Evolutionary conservation across 1,140 invertebrate species (phyloP).

Genomic region (Gerris buenoi): DNA sequence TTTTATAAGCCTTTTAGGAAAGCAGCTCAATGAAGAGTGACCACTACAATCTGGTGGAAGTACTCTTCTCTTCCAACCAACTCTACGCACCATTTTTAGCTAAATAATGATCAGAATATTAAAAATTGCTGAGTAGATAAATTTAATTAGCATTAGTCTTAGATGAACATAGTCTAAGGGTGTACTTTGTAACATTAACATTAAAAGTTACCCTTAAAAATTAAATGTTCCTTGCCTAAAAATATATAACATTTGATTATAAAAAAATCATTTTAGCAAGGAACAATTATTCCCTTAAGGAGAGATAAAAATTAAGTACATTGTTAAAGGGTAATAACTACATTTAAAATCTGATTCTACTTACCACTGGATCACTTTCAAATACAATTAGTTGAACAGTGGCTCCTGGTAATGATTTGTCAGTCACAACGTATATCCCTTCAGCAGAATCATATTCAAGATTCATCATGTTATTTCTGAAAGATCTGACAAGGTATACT

Average conservation of each 20-base stretch:
- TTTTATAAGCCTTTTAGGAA: slow-evolving; percentile 37
- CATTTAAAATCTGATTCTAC: no score
- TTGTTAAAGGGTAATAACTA: no score
- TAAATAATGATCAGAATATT: slow-evolving; percentile 16
- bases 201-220: no score
- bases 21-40: slow-evolving; percentile 36
- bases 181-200: no score
- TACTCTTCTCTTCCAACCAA: slow-evolving; percentile 40
- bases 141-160: not conserved
- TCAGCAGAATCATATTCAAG: slow-evolving; percentile 31
- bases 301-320: not conserved
- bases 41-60: slow-evolving; percentile 40
- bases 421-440: slow-evolving; percentile 30
- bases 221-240: no score
- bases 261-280: no score
- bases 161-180: not conserved
- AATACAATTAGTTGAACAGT: slow-evolving; percentile 29
- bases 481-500: slow-evolving; percentile 28
- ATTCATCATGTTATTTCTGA: slow-evolving; percentile 26
- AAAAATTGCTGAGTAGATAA: no score
- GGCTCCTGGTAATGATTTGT: slow-evolving; percentile 18
- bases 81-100: slow-evolving; percentile 34
- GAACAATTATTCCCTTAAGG: no score
- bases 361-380: slow-evolving; percentile 28
- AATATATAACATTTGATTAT: no score